phyloP scores from a whole-genome alignment of 2,888 invertebrate species.

The Ectropis crepuscularia region DNA sequence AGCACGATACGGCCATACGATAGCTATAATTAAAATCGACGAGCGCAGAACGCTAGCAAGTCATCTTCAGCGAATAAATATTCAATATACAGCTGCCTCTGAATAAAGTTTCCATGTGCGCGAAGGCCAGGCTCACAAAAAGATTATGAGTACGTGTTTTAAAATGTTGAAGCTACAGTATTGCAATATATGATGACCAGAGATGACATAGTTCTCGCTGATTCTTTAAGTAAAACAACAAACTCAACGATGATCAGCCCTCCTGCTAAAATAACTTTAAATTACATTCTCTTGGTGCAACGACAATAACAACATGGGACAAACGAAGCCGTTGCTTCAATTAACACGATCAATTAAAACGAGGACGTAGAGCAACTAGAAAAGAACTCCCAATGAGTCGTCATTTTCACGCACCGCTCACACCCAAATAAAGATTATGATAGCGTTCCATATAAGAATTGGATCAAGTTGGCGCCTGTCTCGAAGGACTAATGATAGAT shows the following conservation, averaged over 20 bases:
- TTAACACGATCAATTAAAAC: conserved; percentile 33
- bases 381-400: conserved; percentile 40
- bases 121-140: conserved; percentile 40
- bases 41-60: conserved; percentile 47
- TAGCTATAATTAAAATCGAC: conserved; percentile 67
- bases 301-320: conserved; percentile 18
- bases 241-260: conserved; percentile 29
- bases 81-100: conserved; percentile 43
- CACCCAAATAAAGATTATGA: conserved; percentile 41
- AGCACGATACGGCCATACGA: conserved; percentile 52
- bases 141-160: conserved; percentile 53
- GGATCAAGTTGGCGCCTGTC: conserved; percentile 60
- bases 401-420: conserved; percentile 37
- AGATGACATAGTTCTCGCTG: conserved; percentile 64
- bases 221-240: conserved; percentile 48
- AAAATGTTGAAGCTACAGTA: conserved; percentile 64
- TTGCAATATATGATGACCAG: conserved; percentile 46
- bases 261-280: conserved; percentile 11
- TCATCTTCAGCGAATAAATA: conserved; percentile 41
- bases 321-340: conserved; percentile 18
- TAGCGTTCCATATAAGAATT: conserved; percentile 60
- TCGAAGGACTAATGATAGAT: conserved; percentile 58
- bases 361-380: conserved; percentile 35
- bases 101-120: conserved; percentile 36
- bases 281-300: conserved; percentile 26